Evolutionary conservation across 1,140 invertebrate genomes (phyloP), one percentile per base, ranked within the genome.

Genomic region (Temnothorax curvispinosus): DNA sequence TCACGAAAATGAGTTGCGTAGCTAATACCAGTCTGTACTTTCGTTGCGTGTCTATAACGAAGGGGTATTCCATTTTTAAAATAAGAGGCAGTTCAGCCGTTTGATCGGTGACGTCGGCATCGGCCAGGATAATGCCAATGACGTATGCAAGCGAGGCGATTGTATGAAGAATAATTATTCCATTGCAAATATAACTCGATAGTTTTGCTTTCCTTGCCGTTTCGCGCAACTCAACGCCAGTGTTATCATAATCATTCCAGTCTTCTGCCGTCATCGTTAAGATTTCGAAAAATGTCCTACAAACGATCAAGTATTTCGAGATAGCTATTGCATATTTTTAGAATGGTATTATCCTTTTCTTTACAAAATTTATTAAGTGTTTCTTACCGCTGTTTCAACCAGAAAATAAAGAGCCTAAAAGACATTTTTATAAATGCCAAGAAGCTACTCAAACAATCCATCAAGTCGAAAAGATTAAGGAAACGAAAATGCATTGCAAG

Each of bases 1-100:
- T 72, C 65, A 82, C 78, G 41, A 1, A 21, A 41, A 82, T 0
- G 8, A 82, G 60, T 21, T 82, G 65, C 67, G 67, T 47, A 60
- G 4, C 67, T 72, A 82, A 72, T 27, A 60, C 65, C 21, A 72
- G 5, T 15, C 27, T 72, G 27, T 82, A 82, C 11, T 72, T 56
- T 27, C 41, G 21, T 78, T 21, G 58, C 56, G 71, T 85, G 71
- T 82, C 52, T 47, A 82, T 60, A 15, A 72, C 52, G 78, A 82
- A 82, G 44, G 78, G 78, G 60, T 82, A 72, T 72, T 82, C 65
- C 78, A 82, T 82, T 82, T 60, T 82, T 41, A 82, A 60, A 38
- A 72, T 58, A 27, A 77, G 18, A 35, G 56, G 60, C 3, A 77
- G 47, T 8, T 85, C 74, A 32, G 18, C 18, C 27, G 60, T 64